Percentiles rank a stretch among this genome's conserved stretches.
Conservation (phyloP, 2,888 invertebrate genomes). For the Cecidostiba fungosa region DNA sequence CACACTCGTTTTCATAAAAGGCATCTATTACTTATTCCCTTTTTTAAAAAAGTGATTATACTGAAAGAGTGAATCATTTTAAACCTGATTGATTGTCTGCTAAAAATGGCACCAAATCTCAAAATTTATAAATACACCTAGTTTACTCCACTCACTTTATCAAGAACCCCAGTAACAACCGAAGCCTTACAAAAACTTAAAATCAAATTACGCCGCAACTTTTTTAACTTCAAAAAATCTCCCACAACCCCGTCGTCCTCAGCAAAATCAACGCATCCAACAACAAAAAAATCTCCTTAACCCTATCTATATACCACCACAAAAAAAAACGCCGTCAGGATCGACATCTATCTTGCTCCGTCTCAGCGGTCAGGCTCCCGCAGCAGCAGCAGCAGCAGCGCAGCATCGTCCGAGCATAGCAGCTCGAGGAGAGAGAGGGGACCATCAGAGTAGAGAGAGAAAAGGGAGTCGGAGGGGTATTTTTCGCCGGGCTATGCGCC, state of each 20-base stretch:
- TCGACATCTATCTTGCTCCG: constrained; percentile 6
- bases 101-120: too few species aligned
- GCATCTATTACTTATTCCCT: too few species aligned
- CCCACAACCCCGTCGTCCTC: too few species aligned
- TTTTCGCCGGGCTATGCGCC: constrained; percentile 59
- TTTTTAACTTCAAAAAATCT: too few species aligned
- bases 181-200: too few species aligned
- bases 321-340: not conserved
- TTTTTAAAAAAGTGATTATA: too few species aligned
- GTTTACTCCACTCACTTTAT: not conserved
- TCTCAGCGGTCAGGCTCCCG: not conserved
- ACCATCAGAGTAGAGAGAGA: constrained; percentile 54
- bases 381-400: constrained; percentile 9
- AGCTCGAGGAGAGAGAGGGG: not conserved
- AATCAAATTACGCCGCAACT: too few species aligned
- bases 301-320: not conserved
- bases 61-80: too few species aligned
- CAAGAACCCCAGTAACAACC: too few species aligned
- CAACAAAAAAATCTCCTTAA: not conserved
- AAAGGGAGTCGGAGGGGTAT: constrained; percentile 61
- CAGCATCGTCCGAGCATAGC: constrained; percentile 10
- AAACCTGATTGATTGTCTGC: too few species aligned
- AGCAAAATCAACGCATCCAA: too few species aligned
- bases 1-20: too few species aligned
- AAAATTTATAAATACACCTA: not conserved